Evolutionary conservation across 2,797 vertebrate genomes (phyloP).

Genomic region (Emys orbicularis): DNA sequence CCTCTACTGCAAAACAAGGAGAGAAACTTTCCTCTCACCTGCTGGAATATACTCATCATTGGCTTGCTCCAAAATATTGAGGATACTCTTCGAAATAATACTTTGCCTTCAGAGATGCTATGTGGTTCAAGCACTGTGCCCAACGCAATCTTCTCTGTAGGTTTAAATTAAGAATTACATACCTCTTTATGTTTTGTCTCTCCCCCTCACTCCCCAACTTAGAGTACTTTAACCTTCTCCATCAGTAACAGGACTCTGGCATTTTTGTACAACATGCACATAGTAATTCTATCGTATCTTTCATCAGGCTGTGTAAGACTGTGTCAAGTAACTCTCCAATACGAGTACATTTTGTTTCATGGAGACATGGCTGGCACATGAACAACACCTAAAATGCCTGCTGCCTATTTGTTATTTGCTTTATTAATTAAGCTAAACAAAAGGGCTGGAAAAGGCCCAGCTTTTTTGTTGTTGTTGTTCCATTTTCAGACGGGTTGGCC

Average conservation of each 20-base stretch:
- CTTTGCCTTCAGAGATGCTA: background rate
- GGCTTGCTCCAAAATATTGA: background rate
- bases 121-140: background rate
- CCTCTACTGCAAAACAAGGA: background rate
- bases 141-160: background rate
- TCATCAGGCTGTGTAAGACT: slow-evolving; percentile 10
- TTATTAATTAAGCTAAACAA: slow-evolving; percentile 75
- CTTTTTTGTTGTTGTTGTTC: slow-evolving; percentile 23
- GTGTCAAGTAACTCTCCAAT: slow-evolving; percentile 51
- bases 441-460: slow-evolving; percentile 67
- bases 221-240: slow-evolving; percentile 25
- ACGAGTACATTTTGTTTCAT: slow-evolving; percentile 70
- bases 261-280: background rate
- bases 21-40: background rate
- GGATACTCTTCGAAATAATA: background rate
- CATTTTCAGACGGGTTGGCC: slow-evolving; percentile 28
- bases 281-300: background rate
- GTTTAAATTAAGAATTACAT: background rate
- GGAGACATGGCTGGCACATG: slow-evolving; percentile 64
- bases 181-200: background rate
- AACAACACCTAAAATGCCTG: slow-evolving; percentile 70
- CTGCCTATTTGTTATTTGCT: slow-evolving; percentile 70
- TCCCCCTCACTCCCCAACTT: background rate
- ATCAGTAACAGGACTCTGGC: background rate
- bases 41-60: fast-evolving